These are phyloP conservation scores for Drosophila obscura DNA, from an alignment of 1,140 invertebrate genomes.

Conservation along the genomic window DNA sequence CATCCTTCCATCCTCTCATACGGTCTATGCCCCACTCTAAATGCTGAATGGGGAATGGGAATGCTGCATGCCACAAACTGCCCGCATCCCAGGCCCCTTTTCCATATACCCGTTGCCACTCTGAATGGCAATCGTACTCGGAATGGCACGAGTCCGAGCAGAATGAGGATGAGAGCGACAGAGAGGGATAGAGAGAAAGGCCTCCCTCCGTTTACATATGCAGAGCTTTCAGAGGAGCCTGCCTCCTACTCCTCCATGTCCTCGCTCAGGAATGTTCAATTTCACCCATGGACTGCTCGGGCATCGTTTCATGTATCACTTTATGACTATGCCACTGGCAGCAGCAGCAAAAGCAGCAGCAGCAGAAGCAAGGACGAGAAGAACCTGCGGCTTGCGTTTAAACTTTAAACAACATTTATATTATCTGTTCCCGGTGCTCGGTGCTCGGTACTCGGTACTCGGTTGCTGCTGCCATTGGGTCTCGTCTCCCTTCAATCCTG, in stretches of 20 bases:
- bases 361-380: neutral
- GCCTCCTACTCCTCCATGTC: too few relatives aligned
- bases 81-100: neutral
- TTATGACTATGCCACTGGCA: constrained; percentile 54
- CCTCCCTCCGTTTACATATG: constrained; percentile 60
- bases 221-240: constrained; percentile 35
- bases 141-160: constrained; percentile 23
- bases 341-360: neutral
- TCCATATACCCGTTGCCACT: neutral
- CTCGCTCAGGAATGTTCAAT: constrained; percentile 65
- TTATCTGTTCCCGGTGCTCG: constrained; percentile 52
- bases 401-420: constrained; percentile 80
- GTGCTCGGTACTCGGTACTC: neutral
- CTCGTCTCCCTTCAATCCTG: constrained; percentile 11
- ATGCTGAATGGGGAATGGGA: too few relatives aligned
- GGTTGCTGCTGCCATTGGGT: neutral
- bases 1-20: too few relatives aligned
- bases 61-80: neutral
- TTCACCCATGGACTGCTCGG: constrained; percentile 58
- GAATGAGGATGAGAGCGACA: neutral
- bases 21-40: too few relatives aligned
- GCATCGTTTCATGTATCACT: constrained; percentile 64
- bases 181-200: constrained; percentile 19
- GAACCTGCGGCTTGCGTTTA: constrained; percentile 55
- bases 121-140: constrained; percentile 3